Evolutionary conservation across 2,888 invertebrate species (phyloP).

Genomic region (Cheiracanthium punctorium): DNA sequence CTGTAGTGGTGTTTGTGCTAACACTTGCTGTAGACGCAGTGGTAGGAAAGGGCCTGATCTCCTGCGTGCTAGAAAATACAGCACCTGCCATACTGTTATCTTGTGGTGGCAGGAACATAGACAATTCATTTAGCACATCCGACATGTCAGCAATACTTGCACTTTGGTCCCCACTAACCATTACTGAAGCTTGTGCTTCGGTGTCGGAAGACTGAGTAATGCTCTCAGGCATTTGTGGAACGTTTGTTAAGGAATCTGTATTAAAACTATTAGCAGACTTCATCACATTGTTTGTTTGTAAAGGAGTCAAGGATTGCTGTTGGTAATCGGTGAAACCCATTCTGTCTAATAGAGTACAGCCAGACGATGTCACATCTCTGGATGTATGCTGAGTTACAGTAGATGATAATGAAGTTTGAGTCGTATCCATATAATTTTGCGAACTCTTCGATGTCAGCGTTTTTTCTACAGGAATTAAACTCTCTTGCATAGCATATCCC

Average conservation of each 20-base stretch:
- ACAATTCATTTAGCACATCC: slow-evolving; percentile 42
- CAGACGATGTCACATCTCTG: slow-evolving; percentile 54
- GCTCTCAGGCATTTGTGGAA: not conserved
- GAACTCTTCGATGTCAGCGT: not conserved
- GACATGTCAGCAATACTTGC: slow-evolving; percentile 19
- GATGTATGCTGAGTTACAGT: slow-evolving; percentile 41
- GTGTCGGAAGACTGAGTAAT: not conserved
- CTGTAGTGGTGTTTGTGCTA: slow-evolving; percentile 17
- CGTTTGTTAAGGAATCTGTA: slow-evolving; percentile 4
- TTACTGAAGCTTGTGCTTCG: not conserved
- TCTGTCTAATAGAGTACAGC: slow-evolving; percentile 42
- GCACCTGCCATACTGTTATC: not conserved
- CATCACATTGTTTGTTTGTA: not conserved
- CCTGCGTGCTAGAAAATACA: not conserved
- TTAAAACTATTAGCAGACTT: slow-evolving; percentile 16
- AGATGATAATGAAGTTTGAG: not conserved
- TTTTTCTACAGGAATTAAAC: not conserved
- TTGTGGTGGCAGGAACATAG: slow-evolving; percentile 41
- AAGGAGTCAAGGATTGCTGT: not conserved
- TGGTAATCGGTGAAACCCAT: slow-evolving; percentile 21
- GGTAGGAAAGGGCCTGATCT: not conserved
- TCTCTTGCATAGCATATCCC: not conserved
- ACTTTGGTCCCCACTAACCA: slow-evolving; percentile 21
- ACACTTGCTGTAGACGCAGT: slow-evolving; percentile 9
- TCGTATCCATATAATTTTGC: not conserved